phyloP scores from a whole-genome alignment of 2,888 invertebrate species.

The Ectropis crepuscularia region DNA sequence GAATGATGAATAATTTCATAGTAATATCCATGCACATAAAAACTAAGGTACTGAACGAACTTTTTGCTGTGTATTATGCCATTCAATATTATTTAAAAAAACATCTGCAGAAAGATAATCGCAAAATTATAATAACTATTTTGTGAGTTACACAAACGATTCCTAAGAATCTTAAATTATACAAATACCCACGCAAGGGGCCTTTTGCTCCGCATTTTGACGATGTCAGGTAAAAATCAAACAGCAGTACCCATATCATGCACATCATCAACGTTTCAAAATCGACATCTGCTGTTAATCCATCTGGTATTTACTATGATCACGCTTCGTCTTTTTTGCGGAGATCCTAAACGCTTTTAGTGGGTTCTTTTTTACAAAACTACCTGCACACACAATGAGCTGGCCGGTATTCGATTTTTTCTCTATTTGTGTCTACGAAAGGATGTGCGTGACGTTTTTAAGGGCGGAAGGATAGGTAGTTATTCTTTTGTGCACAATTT shows the following conservation, averaged over 20 bases:
- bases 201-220: constrained; percentile 38
- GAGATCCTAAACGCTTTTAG: constrained; percentile 55
- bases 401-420: constrained; percentile 60
- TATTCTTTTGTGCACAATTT: constrained; percentile 71
- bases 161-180: not conserved
- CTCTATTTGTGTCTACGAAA: constrained; percentile 64
- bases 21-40: too few relatives aligned
- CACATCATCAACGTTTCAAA: constrained; percentile 52
- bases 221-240: constrained; percentile 56
- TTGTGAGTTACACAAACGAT: not conserved
- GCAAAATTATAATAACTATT: not conserved
- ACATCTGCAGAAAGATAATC: too few relatives aligned
- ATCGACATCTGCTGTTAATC: constrained; percentile 78
- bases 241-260: constrained; percentile 68
- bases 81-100: too few relatives aligned
- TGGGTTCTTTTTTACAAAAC: constrained; percentile 61
- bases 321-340: constrained; percentile 75
- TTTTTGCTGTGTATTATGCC: too few relatives aligned
- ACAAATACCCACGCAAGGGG: constrained; percentile 4
- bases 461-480: constrained; percentile 81
- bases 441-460: constrained; percentile 79
- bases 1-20: too few relatives aligned
- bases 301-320: constrained; percentile 66
- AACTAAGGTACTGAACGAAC: too few relatives aligned
- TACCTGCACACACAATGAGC: constrained; percentile 77